Evolutionary conservation across 2,888 invertebrate genomes (phyloP).

Genomic region (Carpatolechia fugitivella): DNA sequence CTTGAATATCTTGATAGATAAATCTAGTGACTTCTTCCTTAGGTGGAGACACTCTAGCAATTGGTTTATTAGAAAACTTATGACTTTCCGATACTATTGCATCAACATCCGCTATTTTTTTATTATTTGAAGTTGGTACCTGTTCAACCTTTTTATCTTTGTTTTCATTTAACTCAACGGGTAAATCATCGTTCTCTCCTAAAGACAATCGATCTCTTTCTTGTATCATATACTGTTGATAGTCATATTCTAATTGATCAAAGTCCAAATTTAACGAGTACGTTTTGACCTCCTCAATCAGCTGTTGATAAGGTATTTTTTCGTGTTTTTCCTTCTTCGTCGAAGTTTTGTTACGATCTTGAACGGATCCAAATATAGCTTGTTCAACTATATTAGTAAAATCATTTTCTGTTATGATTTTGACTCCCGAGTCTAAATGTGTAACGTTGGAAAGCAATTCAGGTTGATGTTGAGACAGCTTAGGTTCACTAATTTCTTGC

Average conservation of each 20-base stretch:
- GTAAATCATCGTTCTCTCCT: neutral
- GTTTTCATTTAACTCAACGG: too few species aligned
- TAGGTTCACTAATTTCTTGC: neutral
- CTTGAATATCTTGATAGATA: constrained; percentile 37
- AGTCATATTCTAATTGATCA: constrained; percentile 53
- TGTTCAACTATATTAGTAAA: constrained; percentile 61
- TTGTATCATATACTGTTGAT: constrained; percentile 41
- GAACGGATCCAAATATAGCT: constrained; percentile 82
- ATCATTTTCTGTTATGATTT: constrained; percentile 18
- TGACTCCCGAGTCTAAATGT: neutral
- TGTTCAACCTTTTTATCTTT: neutral
- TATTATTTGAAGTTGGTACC: neutral
- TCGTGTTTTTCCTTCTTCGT: constrained; percentile 30
- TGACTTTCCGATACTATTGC: neutral
- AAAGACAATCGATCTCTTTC: constrained; percentile 25
- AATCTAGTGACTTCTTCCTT: constrained; percentile 28
- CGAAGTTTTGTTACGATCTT: constrained; percentile 63
- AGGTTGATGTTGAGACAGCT: neutral
- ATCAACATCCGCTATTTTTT: neutral
- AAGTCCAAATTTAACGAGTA: constrained; percentile 57
- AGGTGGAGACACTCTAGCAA: constrained; percentile 13
- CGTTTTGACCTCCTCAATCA: constrained; percentile 58
- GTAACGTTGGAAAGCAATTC: neutral
- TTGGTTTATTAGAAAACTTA: neutral
- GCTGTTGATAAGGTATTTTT: constrained; percentile 51